Conservation (phyloP, 1,140 invertebrate species). For the Tetramorium parvispinum region DNA sequence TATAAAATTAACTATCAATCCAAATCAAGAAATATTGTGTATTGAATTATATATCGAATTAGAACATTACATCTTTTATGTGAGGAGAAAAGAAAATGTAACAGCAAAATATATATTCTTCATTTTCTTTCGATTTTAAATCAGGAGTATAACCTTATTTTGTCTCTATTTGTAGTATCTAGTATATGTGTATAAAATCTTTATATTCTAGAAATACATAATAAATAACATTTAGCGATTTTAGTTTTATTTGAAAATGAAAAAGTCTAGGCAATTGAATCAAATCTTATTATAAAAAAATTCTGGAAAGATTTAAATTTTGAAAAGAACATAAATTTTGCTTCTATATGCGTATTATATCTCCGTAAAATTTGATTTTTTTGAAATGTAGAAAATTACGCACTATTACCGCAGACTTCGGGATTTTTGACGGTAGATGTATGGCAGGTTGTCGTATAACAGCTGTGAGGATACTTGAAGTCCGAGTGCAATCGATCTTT, state of each 20-base stretch:
- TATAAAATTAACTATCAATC: not conserved
- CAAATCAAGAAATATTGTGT: not conserved
- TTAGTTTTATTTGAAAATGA: not conserved
- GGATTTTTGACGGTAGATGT: not conserved
- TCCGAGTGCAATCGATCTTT: conserved; percentile 43
- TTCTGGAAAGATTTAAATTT: not conserved
- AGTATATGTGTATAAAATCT: not conserved
- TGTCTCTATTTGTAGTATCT: not conserved
- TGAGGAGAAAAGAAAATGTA: not conserved
- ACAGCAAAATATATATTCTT: not conserved
- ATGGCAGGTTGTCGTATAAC: not conserved
- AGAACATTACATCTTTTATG: conserved; percentile 2
- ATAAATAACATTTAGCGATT: not conserved
- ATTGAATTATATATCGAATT: not conserved
- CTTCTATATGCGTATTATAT: not conserved
- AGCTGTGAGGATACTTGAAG: conserved; percentile 39
- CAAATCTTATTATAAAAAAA: not conserved
- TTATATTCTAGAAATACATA: not conserved
- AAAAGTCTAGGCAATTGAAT: not conserved
- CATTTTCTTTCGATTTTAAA: not conserved
- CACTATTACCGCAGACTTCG: conserved; percentile 38
- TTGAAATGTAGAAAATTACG: not conserved
- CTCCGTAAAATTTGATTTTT: not conserved
- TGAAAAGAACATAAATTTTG: conserved; percentile 1
- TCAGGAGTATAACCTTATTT: not conserved